Percentiles rank a stretch among this genome's conserved stretches.
phyloP scores from a whole-genome alignment of 2,113 vertebrate genomes.

The Syrrhaptes paradoxus region DNA sequence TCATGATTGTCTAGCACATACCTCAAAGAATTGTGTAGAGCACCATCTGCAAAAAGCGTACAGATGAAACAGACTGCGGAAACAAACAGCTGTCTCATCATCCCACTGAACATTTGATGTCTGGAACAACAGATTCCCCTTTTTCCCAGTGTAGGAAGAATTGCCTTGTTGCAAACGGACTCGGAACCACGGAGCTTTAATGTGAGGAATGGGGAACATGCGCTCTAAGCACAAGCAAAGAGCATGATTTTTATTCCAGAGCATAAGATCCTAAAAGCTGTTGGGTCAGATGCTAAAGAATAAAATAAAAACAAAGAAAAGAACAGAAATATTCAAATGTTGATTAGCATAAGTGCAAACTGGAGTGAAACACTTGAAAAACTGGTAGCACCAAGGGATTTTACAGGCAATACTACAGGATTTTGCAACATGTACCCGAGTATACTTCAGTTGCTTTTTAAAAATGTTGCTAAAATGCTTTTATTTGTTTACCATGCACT shows the following conservation, averaged over 20 bases:
- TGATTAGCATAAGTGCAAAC: not conserved
- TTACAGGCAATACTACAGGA: not conserved
- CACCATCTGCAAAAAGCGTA: not conserved
- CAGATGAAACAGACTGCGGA: not conserved
- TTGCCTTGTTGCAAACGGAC: not conserved
- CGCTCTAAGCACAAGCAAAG: not conserved
- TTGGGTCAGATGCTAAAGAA: not conserved
- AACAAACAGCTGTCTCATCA: conserved; percentile 1
- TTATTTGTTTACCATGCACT: not conserved
- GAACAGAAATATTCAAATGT: not conserved
- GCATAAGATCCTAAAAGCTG: not conserved
- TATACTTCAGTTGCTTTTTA: not conserved
- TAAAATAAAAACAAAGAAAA: not conserved
- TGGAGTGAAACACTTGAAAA: not conserved
- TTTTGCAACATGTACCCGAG: not conserved
- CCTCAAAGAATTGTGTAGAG: not conserved
- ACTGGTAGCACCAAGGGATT: not conserved
- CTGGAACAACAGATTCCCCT: not conserved
- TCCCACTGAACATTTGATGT: not conserved
- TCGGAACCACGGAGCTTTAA: not conserved
- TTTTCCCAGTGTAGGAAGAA: not conserved
- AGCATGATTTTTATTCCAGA: not conserved
- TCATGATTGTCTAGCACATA: not conserved
- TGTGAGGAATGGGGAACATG: not conserved
- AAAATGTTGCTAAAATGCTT: not conserved